These are phyloP conservation scores for Patella vulgata DNA, from an alignment of 1,140 invertebrate genomes.

Conservation along the genomic window DNA sequence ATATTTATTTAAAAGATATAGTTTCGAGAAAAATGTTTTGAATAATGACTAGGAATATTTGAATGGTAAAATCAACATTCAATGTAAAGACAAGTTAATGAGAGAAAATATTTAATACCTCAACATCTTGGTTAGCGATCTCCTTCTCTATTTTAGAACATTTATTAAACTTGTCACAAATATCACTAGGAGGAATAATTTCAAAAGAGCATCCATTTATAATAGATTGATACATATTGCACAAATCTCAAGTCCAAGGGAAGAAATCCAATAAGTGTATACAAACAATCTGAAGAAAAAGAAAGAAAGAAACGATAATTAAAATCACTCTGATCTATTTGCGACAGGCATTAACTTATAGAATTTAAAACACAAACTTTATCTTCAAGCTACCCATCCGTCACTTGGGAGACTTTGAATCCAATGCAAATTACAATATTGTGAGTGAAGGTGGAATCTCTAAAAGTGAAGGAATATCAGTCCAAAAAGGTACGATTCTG, in stretches of 20 bases:
- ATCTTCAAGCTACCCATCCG: no score
- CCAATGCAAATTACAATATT: no score
- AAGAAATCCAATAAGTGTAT: conserved; percentile 42
- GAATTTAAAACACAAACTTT: neutral
- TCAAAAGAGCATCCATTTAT: conserved; percentile 43
- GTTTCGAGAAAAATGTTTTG: no score
- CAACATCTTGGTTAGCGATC: conserved; percentile 22
- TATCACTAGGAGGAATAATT: conserved; percentile 19
- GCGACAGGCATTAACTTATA: neutral
- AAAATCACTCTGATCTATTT: neutral
- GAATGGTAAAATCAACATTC: no score
- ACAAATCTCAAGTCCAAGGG: conserved; percentile 19
- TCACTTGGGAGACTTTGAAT: no score
- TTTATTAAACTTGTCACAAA: conserved; percentile 35
- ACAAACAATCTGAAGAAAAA: conserved; percentile 58
- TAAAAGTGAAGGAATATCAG: no score
- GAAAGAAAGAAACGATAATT: conserved; percentile 10
- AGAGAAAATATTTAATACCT: no score
- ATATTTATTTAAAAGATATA: no score
- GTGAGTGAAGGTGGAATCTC: no score
- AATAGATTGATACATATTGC: conserved; percentile 43
- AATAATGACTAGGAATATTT: no score
- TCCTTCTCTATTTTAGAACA: conserved; percentile 34
- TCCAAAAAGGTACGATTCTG: no score
- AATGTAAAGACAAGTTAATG: no score